Percentiles rank a stretch among this genome's conserved stretches.
These are phyloP conservation scores for Pluvialis apricaria DNA, from an alignment of 2,113 vertebrate genomes.

Conservation along the genomic window DNA sequence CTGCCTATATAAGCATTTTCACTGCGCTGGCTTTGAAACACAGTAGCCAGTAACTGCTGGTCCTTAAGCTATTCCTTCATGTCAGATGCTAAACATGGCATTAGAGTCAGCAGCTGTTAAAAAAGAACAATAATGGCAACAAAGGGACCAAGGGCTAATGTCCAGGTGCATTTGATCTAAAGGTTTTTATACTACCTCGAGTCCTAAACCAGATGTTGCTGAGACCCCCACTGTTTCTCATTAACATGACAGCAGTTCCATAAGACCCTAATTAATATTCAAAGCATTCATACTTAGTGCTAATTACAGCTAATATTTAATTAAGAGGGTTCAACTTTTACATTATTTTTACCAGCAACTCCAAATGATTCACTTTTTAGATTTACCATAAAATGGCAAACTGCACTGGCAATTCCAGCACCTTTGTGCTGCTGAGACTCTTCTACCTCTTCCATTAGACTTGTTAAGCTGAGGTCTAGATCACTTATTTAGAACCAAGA, in stretches of 20 bases:
- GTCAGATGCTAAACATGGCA: background rate
- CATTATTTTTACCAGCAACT: slow-evolving; percentile 55
- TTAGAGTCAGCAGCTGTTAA: background rate
- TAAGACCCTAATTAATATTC: slow-evolving; percentile 76
- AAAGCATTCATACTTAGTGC: slow-evolving; percentile 66
- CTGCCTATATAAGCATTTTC: background rate
- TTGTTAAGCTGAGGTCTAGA: background rate
- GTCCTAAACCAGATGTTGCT: slow-evolving; percentile 74
- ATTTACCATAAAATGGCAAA: background rate
- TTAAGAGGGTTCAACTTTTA: slow-evolving; percentile 71
- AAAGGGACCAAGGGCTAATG: background rate
- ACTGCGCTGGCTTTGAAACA: background rate
- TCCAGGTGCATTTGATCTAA: background rate
- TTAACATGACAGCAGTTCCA: slow-evolving; percentile 76
- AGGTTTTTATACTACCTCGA: slow-evolving; percentile 21
- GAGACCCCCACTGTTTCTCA: slow-evolving; percentile 69
- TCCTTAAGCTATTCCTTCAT: background rate
- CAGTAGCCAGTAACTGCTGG: background rate
- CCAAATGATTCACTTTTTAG: slow-evolving; percentile 1
- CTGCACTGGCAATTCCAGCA: background rate
- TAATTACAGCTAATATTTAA: slow-evolving; percentile 84
- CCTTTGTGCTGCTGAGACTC: background rate
- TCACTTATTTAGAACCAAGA: background rate
- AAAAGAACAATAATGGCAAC: background rate
- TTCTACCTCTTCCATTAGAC: background rate